Evolutionary conservation across 23 tunicate species (phyloP).

Genomic region (Corella eumyota): DNA sequence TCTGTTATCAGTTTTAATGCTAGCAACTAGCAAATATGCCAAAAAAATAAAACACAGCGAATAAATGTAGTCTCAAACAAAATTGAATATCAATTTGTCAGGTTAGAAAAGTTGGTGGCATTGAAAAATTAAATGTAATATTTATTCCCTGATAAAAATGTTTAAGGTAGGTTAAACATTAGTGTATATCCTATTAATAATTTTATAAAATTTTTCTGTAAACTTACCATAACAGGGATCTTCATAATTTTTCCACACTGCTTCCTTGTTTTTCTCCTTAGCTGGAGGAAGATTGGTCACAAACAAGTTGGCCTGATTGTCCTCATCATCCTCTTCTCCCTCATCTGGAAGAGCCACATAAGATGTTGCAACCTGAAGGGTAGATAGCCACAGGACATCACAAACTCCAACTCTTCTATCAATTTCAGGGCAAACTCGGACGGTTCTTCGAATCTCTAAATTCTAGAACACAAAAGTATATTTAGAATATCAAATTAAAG

Average conservation of each 20-base stretch:
- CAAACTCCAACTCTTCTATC: conserved; percentile 40
- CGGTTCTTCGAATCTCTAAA: conserved; percentile 50
- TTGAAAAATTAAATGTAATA: no score
- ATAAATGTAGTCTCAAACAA: no score
- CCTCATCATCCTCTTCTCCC: conserved; percentile 12
- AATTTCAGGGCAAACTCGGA: conserved; percentile 48
- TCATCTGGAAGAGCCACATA: conserved; percentile 38
- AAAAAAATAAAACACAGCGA: no score
- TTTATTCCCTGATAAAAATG: no score
- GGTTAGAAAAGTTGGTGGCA: no score
- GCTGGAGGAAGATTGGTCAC: conserved; percentile 44
- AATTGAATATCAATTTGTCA: no score
- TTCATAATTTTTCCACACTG: conserved; percentile 50
- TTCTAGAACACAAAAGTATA: conserved; percentile 6
- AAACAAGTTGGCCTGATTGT: conserved; percentile 10
- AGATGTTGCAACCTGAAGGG: conserved; percentile 51
- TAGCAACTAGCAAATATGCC: no score
- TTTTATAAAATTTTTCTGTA: neutral
- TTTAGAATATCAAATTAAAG: no score
- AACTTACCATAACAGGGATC: conserved; percentile 73
- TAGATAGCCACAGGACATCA: conserved; percentile 76
- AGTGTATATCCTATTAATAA: no score
- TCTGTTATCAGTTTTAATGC: no score
- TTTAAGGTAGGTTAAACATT: no score
- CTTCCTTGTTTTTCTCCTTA: conserved; percentile 32